Evolutionary conservation across 2,113 vertebrate species (phyloP), one percentile per base, ranked within the genome.

Genomic region (Eolophus roseicapilla): DNA sequence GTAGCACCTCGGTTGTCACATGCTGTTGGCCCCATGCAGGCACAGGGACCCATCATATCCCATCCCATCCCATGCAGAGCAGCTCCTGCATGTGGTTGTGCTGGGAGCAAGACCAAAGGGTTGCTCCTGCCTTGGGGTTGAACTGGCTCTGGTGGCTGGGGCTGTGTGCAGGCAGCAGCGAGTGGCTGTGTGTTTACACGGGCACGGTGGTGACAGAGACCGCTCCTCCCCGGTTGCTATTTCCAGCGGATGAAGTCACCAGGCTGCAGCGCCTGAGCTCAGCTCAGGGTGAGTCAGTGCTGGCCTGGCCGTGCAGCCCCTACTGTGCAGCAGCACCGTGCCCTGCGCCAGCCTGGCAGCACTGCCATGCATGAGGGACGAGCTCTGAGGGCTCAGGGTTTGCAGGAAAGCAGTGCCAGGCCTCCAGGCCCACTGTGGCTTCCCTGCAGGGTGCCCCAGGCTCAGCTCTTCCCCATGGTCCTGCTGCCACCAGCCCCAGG

Each of bases 161-260:
- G 23, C 59, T 24, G 59, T 33, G 46, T 7, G n/a, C 43, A 39
- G 78, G 77, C 47, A 41, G 59, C 44, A 86, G 70, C 7, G 3
- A 33, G 65, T 0, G n/a, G 47, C 79, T 11, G 74, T 4, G 46
- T 53, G 55, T 50, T 64, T 50, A 7, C 11, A 60, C 0, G 60
- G 85, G 70, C 6, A 79, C 1, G 25, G 80, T 3, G 25, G 80
- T n/a, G 82, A 50, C 80, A 77, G 69, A 52, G 73, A 43, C 3
- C 7, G 76, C 77, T 86, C 87, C 84, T 95, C 84, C 90, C 60
- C 10, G 21, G 81, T 43, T 90, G 93, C 96, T 98, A 97, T 98
- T 97, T 95, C 93, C 83, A 96, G 95, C 37, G 11, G 82, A 91
- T 97, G 94, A 98, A 96, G 96, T 97, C 97, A 98, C 50, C 7